A percentile compares a stretch with the other conserved stretches of the same genome.
These are phyloP conservation scores for Bos taurus DNA, from an alignment of 2,113 vertebrate species.

Conservation along the genomic window DNA sequence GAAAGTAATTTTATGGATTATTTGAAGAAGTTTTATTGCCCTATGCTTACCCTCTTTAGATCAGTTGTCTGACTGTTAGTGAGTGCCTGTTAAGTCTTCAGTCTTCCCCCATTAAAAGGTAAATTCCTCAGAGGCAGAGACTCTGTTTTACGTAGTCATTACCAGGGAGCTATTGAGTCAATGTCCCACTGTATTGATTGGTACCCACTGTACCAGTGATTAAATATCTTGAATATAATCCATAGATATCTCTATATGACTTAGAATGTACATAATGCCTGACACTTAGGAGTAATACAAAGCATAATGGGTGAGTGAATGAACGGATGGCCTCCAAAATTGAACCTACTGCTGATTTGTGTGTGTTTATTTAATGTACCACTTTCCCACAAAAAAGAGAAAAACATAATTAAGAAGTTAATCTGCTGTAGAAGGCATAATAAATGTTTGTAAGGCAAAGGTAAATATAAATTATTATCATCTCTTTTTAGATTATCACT, in stretches of 20 bases:
- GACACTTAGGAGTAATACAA: not conserved
- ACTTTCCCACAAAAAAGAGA: not conserved
- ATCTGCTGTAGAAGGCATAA: not conserved
- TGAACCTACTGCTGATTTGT: not conserved
- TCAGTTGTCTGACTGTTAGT: not conserved
- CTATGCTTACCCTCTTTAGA: not conserved
- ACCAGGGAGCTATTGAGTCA: not conserved
- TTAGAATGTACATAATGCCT: not conserved
- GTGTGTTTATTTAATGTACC: not conserved
- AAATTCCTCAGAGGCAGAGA: not conserved
- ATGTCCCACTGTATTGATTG: not conserved
- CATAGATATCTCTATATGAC: not conserved
- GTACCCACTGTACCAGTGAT: not conserved
- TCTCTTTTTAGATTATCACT: not conserved
- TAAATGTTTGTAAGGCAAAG: not conserved
- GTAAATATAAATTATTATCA: not conserved
- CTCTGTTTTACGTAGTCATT: not conserved
- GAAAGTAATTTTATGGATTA: not conserved
- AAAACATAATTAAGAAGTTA: not conserved
- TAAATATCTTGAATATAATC: not conserved
- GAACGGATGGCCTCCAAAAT: not conserved
- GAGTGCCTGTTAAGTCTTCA: not conserved
- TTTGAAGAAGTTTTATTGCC: not conserved
- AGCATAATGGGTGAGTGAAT: not conserved
- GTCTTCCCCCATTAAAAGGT: not conserved